A percentile compares a stretch with the other conserved stretches of the same genome.
phyloP scores from a whole-genome alignment of 1,140 invertebrate species.

The Sycophila sp. region DNA sequence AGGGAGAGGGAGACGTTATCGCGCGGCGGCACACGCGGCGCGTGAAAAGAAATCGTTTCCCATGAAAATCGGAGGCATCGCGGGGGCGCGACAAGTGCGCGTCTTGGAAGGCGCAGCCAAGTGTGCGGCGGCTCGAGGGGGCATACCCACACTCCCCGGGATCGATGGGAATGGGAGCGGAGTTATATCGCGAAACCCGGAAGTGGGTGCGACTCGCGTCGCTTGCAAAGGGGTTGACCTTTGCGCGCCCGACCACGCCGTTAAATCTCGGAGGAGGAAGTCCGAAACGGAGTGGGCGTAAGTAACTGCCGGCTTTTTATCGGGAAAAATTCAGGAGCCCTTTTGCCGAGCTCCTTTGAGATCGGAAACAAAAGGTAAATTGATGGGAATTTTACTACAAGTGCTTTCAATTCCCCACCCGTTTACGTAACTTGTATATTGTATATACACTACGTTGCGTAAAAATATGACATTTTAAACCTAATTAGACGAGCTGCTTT shows the following conservation, averaged over 20 bases:
- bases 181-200: background rate
- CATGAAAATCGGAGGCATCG: slow-evolving; percentile 34
- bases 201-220: slow-evolving; percentile 31
- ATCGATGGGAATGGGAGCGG: slow-evolving; percentile 14
- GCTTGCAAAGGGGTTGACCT: background rate
- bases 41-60: slow-evolving; percentile 34
- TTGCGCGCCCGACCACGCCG: too few species aligned
- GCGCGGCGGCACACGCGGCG: slow-evolving; percentile 13
- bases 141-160: background rate
- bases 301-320: background rate
- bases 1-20: slow-evolving; percentile 23
- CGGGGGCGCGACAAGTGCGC: slow-evolving; percentile 18
- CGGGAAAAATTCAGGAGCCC: background rate
- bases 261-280: too few species aligned
- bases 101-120: slow-evolving; percentile 5
- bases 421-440: too few species aligned
- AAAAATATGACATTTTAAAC: too few species aligned
- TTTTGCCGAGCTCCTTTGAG: too few species aligned
- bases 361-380: too few species aligned
- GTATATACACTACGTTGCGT: too few species aligned
- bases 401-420: too few species aligned
- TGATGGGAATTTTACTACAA: too few species aligned
- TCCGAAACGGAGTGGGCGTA: too few species aligned
- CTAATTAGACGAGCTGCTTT: too few species aligned
- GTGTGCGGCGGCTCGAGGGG: background rate